phyloP scores from a whole-genome alignment of 1,140 invertebrate species.

The Drosophila obscura region DNA sequence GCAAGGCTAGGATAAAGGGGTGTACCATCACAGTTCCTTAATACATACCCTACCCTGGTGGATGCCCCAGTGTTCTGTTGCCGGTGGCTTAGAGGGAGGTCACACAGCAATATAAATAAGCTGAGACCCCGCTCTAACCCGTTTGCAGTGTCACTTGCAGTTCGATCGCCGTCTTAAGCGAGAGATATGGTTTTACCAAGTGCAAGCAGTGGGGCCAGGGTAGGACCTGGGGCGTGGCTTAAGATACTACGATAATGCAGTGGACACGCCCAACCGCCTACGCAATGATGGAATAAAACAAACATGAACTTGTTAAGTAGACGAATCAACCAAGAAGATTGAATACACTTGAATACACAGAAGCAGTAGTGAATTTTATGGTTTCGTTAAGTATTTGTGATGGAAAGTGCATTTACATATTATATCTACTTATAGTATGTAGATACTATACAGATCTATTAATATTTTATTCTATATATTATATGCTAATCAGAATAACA shows the following conservation, averaged over 20 bases:
- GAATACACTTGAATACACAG: not conserved
- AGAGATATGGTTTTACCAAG: conserved; percentile 32
- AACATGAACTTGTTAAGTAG: not conserved
- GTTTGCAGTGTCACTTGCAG: conserved; percentile 54
- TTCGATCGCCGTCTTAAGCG: conserved; percentile 63
- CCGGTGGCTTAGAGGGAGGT: no score
- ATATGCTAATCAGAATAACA: no score
- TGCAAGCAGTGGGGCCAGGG: not conserved
- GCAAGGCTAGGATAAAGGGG: not conserved
- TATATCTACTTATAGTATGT: no score
- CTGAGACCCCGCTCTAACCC: conserved; percentile 19
- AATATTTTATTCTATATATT: no score
- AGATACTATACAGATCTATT: no score
- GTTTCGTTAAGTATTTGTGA: not conserved
- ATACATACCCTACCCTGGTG: not conserved
- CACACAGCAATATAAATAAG: conserved; percentile 62
- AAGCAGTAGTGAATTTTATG: not conserved
- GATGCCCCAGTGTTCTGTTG: conserved; percentile 25
- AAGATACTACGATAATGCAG: conserved; percentile 44
- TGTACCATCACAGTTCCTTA: not conserved
- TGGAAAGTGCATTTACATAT: no score
- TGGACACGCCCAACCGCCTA: conserved; percentile 1
- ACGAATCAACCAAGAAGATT: not conserved
- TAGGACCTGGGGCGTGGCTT: conserved; percentile 5
- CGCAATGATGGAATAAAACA: not conserved